A percentile compares a stretch with the other conserved stretches of the same genome.
phyloP scores from a whole-genome alignment of 2,797 vertebrate genomes.

The Coreius guichenoti region DNA sequence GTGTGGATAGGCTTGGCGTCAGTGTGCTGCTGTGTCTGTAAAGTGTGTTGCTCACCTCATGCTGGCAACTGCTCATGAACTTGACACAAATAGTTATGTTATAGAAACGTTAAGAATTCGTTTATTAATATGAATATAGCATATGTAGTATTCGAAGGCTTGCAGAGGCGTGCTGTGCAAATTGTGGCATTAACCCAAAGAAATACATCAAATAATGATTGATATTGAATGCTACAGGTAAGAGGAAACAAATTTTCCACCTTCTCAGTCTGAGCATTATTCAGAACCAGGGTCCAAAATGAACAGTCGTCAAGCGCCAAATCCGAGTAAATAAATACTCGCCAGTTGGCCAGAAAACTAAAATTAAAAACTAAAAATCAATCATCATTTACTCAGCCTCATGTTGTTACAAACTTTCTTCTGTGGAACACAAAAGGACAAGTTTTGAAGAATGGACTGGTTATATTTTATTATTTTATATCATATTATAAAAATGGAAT shows the following conservation, averaged over 20 bases:
- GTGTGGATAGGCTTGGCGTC: conserved; percentile 46
- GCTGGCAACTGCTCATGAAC: conserved; percentile 30
- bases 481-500: neutral
- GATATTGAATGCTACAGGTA: conserved; percentile 22
- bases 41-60: conserved; percentile 41
- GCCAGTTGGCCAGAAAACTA: neutral
- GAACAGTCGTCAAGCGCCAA: neutral
- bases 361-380: neutral
- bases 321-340: neutral
- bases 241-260: conserved; percentile 31
- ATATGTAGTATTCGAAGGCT: conserved; percentile 12
- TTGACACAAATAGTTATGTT: conserved; percentile 42
- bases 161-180: neutral
- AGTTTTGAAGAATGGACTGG: neutral
- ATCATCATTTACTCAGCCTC: neutral
- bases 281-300: conserved; percentile 10
- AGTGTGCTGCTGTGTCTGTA: conserved; percentile 43
- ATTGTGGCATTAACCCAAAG: neutral
- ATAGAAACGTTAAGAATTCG: conserved; percentile 41
- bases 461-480: neutral
- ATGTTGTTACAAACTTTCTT: neutral
- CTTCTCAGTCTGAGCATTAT: neutral
- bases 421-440: neutral
- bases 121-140: conserved; percentile 34
- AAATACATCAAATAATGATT: conserved; percentile 43